phyloP scores from a whole-genome alignment of 1,140 invertebrate species.

The Druon quercuslanigerum region DNA sequence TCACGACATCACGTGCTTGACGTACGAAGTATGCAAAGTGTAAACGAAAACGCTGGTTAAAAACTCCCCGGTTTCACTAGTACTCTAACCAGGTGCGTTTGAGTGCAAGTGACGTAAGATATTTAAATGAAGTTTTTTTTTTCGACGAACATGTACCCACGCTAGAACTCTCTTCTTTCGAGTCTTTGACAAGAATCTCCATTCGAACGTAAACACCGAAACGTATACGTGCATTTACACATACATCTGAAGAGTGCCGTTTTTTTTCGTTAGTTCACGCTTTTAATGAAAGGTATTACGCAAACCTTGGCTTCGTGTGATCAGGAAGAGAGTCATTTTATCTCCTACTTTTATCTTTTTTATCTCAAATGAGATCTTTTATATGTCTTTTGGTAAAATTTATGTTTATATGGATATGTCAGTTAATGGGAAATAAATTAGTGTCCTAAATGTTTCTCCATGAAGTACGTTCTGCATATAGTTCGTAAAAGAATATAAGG shows the following conservation, averaged over 20 bases:
- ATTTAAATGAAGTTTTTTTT: conserved; percentile 29
- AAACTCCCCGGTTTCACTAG: conserved; percentile 30
- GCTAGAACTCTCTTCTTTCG: background rate
- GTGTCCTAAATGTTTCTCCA: no score
- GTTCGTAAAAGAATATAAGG: no score
- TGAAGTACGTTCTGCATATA: no score
- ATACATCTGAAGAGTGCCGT: background rate
- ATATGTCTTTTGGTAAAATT: no score
- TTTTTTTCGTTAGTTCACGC: background rate
- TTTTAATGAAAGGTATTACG: conserved; percentile 21
- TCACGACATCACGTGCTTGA: conserved; percentile 27
- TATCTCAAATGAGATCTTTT: no score
- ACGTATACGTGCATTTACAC: background rate
- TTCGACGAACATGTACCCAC: background rate
- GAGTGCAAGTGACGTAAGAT: conserved; percentile 30
- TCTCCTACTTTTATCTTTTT: no score
- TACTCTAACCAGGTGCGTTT: conserved; percentile 34
- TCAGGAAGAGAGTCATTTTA: no score
- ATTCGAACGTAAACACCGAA: background rate
- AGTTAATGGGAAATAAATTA: no score
- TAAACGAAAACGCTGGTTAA: conserved; percentile 31
- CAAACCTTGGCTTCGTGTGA: background rate
- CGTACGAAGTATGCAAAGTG: conserved; percentile 37
- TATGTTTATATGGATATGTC: no score
- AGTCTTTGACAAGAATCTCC: background rate